phyloP scores from a whole-genome alignment of 1,140 invertebrate species.

The Drosophila trapezifrons region DNA sequence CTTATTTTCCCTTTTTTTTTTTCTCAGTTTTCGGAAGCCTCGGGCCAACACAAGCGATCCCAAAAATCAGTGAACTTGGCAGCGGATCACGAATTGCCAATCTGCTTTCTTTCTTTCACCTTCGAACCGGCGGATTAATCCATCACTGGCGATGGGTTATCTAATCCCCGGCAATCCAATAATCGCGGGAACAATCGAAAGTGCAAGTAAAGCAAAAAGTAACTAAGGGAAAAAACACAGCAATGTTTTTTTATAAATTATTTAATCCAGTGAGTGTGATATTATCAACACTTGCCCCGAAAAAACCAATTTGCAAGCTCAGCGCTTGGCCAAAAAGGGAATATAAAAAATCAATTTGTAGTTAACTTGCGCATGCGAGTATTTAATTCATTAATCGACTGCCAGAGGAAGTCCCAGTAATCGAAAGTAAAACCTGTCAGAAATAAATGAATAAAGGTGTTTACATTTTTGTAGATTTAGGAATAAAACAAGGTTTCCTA shows the following conservation, averaged over 20 bases:
- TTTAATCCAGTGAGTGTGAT: slow-evolving; percentile 17
- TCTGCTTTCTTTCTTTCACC: slow-evolving; percentile 65
- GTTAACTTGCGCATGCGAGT: slow-evolving; percentile 1
- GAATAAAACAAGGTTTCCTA: neutral
- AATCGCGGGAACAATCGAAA: slow-evolving; percentile 38
- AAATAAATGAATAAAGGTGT: too few species aligned
- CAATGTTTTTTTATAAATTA: slow-evolving; percentile 3
- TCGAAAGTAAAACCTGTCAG: slow-evolving; percentile 3
- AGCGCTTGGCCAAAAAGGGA: slow-evolving; percentile 1
- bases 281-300: slow-evolving; percentile 2
- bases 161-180: slow-evolving; percentile 41
- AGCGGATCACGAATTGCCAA: slow-evolving; percentile 56
- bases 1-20: slow-evolving; percentile 44
- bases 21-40: slow-evolving; percentile 31
- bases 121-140: slow-evolving; percentile 36
- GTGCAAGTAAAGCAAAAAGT: slow-evolving; percentile 9
- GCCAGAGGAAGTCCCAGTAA: neutral
- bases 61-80: slow-evolving; percentile 66
- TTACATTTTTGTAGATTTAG: too few species aligned
- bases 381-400: slow-evolving; percentile 6
- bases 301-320: neutral
- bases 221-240: neutral
- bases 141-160: slow-evolving; percentile 49
- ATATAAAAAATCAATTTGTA: slow-evolving; percentile 16
- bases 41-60: slow-evolving; percentile 40